These are phyloP conservation scores for Nomada fabriciana DNA, from an alignment of 2,888 invertebrate species.

Conservation along the genomic window DNA sequence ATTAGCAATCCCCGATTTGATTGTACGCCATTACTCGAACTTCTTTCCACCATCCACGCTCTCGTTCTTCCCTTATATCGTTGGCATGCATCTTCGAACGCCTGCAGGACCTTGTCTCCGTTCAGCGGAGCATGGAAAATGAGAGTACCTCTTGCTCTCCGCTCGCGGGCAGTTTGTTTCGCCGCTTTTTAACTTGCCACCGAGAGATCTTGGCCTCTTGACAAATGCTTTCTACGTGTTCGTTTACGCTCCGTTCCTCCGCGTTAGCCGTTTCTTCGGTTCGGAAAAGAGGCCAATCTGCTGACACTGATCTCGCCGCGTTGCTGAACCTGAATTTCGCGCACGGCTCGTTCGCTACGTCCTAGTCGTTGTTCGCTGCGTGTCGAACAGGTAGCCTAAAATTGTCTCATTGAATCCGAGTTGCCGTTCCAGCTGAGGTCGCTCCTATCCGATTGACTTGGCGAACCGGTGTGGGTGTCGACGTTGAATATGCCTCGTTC, in stretches of 20 bases:
- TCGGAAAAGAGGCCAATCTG: conserved; percentile 47
- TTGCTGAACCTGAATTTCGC: conserved; percentile 8
- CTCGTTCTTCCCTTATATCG: conserved; percentile 34
- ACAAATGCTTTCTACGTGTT: conserved; percentile 69
- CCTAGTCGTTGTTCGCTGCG: not conserved
- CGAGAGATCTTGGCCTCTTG: conserved; percentile 50
- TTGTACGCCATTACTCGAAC: conserved; percentile 64
- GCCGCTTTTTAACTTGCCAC: conserved; percentile 47
- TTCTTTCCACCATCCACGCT: not conserved
- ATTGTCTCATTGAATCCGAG: not conserved
- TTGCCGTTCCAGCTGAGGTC: not conserved
- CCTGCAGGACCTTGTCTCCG: conserved; percentile 72
- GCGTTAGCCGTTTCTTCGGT: conserved; percentile 48
- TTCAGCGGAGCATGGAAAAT: conserved; percentile 76
- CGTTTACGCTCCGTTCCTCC: conserved; percentile 50
- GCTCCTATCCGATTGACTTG: too few relatives aligned
- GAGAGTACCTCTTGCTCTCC: conserved; percentile 66
- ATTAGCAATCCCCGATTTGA: conserved; percentile 76
- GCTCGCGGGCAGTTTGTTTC: conserved; percentile 54
- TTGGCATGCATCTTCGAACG: conserved; percentile 42
- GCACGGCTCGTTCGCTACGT: not conserved
- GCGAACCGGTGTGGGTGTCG: conserved; percentile 36
- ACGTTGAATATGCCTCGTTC: conserved; percentile 38
- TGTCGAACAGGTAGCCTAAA: not conserved
- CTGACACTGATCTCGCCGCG: conserved; percentile 56